A percentile compares a stretch with the other conserved stretches of the same genome.
Conservation (phyloP, 2,113 vertebrate genomes). For the Acrocephalus kingi region DNA sequence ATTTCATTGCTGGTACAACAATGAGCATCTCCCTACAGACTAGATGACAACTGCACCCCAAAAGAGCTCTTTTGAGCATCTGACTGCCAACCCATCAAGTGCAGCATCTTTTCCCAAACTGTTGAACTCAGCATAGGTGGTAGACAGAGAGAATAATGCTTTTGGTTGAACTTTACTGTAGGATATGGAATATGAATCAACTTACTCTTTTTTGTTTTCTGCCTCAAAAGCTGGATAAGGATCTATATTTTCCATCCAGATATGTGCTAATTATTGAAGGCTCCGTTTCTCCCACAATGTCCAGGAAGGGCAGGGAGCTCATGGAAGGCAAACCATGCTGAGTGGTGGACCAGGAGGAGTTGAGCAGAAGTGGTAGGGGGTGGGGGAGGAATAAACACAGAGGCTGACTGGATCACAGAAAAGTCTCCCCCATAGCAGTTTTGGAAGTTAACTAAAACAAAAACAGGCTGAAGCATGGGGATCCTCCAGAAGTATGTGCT, state of each 20-base stretch:
- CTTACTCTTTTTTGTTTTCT: neutral
- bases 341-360: neutral
- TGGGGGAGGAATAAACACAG: neutral
- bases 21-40: neutral
- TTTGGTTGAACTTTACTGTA: neutral
- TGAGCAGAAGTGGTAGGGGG: neutral
- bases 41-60: neutral
- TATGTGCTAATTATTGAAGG: neutral
- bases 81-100: neutral
- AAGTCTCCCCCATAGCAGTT: neutral
- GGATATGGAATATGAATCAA: neutral
- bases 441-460: neutral
- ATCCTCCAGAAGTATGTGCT: neutral
- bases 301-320: neutral
- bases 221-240: neutral
- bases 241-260: neutral
- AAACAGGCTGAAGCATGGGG: neutral
- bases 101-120: neutral
- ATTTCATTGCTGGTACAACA: neutral
- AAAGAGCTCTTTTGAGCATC: neutral
- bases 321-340: neutral
- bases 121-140: neutral
- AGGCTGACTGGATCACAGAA: neutral
- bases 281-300: neutral
- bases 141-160: neutral